A percentile compares a stretch with the other conserved stretches of the same genome.
phyloP scores from a whole-genome alignment of 2,888 invertebrate species.

The Pachydiplax longipennis region DNA sequence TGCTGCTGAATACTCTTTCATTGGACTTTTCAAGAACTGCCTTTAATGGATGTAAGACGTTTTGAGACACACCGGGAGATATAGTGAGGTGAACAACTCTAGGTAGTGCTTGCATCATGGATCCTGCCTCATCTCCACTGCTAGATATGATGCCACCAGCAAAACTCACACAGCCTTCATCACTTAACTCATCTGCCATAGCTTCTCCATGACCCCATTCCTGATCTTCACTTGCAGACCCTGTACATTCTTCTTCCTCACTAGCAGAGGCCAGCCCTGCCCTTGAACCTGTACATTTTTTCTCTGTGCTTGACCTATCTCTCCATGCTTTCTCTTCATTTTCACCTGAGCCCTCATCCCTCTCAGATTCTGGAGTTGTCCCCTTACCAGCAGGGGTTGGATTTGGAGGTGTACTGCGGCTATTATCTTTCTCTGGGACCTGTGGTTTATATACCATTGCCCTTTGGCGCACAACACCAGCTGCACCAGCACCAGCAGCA shows the following conservation, averaged over 20 bases:
- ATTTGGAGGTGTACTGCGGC: conserved; percentile 15
- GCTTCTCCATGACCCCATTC: conserved; percentile 67
- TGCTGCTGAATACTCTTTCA: conserved; percentile 77
- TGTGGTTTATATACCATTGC: neutral
- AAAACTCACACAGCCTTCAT: conserved; percentile 51
- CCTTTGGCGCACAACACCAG: conserved; percentile 7
- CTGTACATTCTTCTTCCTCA: conserved; percentile 55
- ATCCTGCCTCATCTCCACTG: conserved; percentile 23
- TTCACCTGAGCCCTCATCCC: conserved; percentile 62
- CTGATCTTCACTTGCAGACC: conserved; percentile 60
- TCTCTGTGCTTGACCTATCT: conserved; percentile 70
- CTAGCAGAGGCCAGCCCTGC: conserved; percentile 58
- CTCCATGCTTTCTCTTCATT: conserved; percentile 77
- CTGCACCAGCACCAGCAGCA: neutral
- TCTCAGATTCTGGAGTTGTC: conserved; percentile 59
- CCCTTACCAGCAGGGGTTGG: conserved; percentile 49
- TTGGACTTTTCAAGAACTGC: conserved; percentile 58
- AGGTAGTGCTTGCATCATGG: neutral
- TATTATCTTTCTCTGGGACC: neutral
- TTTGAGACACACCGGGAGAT: conserved; percentile 18
- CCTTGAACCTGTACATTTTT: conserved; percentile 59
- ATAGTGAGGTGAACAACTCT: conserved; percentile 26
- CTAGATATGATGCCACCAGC: conserved; percentile 30
- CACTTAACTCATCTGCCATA: conserved; percentile 69
- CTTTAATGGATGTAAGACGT: conserved; percentile 7